phyloP scores from a whole-genome alignment of 2,888 invertebrate genomes.

The Cephus spinipes region DNA sequence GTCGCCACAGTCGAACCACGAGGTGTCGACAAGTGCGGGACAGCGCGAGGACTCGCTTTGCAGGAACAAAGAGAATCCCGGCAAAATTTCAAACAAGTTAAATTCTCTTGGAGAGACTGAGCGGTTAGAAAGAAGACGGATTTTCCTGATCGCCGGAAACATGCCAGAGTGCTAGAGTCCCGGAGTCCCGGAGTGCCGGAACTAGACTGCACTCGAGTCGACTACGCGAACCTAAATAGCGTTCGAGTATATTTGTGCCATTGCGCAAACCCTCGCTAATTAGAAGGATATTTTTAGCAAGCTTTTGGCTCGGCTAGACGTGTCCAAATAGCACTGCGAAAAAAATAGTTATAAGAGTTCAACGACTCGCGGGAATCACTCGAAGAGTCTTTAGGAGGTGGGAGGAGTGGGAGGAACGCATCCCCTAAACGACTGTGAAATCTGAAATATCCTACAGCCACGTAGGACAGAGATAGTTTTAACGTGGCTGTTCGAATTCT shows the following conservation, averaged over 20 bases:
- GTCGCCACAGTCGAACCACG: too few relatives aligned
- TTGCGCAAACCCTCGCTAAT: conserved; percentile 16
- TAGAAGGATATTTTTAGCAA: conserved; percentile 23
- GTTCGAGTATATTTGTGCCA: conserved; percentile 1
- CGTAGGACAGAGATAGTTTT: too few relatives aligned
- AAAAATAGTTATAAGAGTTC: conserved; percentile 19
- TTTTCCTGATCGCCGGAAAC: not conserved
- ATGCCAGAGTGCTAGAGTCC: not conserved
- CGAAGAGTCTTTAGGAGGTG: not conserved
- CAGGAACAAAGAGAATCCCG: conserved; percentile 15
- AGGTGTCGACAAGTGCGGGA: conserved; percentile 8
- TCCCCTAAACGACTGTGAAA: too few relatives aligned
- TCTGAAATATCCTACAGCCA: too few relatives aligned
- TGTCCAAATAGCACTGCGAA: conserved; percentile 19
- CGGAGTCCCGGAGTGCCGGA: not conserved
- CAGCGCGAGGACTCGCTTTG: not conserved
- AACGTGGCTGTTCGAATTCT: too few relatives aligned
- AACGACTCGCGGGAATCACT: conserved; percentile 15
- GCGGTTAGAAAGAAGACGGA: too few relatives aligned
- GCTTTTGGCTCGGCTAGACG: conserved; percentile 22
- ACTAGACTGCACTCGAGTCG: not conserved
- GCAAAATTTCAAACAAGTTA: too few relatives aligned
- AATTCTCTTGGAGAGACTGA: too few relatives aligned
- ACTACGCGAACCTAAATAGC: not conserved
- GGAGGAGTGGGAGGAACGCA: too few relatives aligned